Evolutionary conservation across 2,797 vertebrate species (phyloP).

Genomic region (Parotocinclus haroldoi): DNA sequence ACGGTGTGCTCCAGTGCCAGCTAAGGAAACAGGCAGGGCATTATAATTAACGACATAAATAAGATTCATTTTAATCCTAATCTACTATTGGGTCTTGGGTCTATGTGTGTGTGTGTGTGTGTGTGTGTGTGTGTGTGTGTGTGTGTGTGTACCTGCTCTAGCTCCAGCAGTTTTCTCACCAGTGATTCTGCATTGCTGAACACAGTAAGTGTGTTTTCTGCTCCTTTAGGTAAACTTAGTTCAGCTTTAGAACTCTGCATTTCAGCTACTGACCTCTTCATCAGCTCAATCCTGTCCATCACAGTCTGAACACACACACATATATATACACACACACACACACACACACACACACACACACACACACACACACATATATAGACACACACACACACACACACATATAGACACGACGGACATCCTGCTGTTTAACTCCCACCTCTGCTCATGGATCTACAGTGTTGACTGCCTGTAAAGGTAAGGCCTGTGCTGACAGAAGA

Average conservation of each 20-base stretch:
- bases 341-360: too few species aligned
- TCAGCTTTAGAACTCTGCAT: conserved; percentile 78
- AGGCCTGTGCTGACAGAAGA: too few species aligned
- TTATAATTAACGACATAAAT: not conserved
- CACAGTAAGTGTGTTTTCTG: conserved; percentile 72
- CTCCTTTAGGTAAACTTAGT: conserved; percentile 73
- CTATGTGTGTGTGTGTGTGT: too few species aligned
- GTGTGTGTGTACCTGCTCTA: conserved; percentile 73
- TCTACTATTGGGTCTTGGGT: too few species aligned
- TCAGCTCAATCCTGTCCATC: conserved; percentile 74
- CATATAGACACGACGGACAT: too few species aligned
- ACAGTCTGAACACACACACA: conserved; percentile 65
- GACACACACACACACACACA: too few species aligned
- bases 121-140: conserved; percentile 6
- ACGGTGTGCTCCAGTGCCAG: conserved; percentile 33
- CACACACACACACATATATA: too few species aligned
- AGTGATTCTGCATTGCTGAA: conserved; percentile 77
- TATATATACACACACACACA: conserved; percentile 10
- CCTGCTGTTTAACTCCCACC: too few species aligned
- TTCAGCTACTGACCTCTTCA: conserved; percentile 78
- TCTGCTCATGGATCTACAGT: too few species aligned
- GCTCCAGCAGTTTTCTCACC: conserved; percentile 70
- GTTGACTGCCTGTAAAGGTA: too few species aligned
- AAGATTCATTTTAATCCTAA: not conserved
- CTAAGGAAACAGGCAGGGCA: not conserved